Conservation (phyloP, 2,888 invertebrate species). For the Sussaba pulchella region DNA sequence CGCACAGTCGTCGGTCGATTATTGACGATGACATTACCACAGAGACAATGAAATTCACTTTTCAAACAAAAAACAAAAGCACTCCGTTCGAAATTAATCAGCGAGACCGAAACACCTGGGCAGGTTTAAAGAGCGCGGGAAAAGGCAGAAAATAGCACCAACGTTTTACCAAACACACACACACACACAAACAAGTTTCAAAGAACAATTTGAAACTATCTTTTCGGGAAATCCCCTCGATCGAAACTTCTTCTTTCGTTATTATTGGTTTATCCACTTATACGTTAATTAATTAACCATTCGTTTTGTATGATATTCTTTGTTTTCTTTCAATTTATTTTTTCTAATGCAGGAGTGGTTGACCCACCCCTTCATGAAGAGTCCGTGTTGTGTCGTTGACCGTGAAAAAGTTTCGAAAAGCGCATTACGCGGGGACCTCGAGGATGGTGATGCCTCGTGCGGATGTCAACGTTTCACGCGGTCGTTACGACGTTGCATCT, state of each 20-base stretch:
- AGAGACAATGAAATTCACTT: slow-evolving; percentile 24
- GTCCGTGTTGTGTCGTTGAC: not conserved
- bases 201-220: too few relatives aligned
- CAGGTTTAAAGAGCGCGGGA: not conserved
- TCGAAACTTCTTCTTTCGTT: too few relatives aligned
- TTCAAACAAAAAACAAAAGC: not conserved
- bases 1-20: slow-evolving; percentile 18
- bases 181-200: too few relatives aligned
- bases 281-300: too few relatives aligned
- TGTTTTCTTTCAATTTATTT: not conserved
- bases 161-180: not conserved
- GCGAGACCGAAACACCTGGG: not conserved
- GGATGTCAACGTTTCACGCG: not conserved
- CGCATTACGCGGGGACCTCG: not conserved
- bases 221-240: too few relatives aligned
- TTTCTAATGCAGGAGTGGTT: not conserved
- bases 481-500: not conserved
- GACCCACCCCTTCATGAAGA: slow-evolving; percentile 20
- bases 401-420: not conserved
- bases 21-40: slow-evolving; percentile 16
- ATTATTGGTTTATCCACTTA: too few relatives aligned
- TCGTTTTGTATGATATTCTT: too few relatives aligned
- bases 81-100: not conserved
- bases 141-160: not conserved
- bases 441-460: not conserved